Conservation (phyloP, 2,113 vertebrate genomes). For the Perca schrenkii region DNA sequence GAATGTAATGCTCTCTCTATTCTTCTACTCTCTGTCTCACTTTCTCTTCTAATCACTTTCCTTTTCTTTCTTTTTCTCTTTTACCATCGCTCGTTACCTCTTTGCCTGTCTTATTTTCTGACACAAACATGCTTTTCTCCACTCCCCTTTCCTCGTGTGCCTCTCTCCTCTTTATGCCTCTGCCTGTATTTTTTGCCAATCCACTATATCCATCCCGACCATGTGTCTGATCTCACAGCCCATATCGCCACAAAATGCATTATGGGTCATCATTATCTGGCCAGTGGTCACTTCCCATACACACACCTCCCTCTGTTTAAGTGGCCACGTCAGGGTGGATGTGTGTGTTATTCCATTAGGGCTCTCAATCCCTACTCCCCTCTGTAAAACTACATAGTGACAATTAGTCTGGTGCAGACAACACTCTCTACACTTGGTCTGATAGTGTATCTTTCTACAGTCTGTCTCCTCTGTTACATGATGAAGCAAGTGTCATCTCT, state of each 20-base stretch:
- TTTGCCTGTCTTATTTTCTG: slow-evolving; percentile 42
- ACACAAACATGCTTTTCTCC: slow-evolving; percentile 46
- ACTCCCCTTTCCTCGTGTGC: neutral
- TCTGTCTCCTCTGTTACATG: slow-evolving; percentile 17
- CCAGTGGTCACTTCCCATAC: slow-evolving; percentile 53
- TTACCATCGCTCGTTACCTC: slow-evolving; percentile 33
- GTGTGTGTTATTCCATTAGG: slow-evolving; percentile 73
- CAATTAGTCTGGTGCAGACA: slow-evolving; percentile 60
- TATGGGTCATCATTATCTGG: slow-evolving; percentile 74
- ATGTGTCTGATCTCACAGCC: slow-evolving; percentile 23
- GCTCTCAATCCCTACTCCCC: slow-evolving; percentile 47
- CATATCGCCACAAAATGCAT: slow-evolving; percentile 67
- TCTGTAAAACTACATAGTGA: slow-evolving; percentile 40
- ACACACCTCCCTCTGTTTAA: slow-evolving; percentile 34
- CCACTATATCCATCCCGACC: slow-evolving; percentile 2
- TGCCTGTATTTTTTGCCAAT: slow-evolving; percentile 23
- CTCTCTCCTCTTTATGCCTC: slow-evolving; percentile 52
- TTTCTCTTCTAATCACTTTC: slow-evolving; percentile 15
- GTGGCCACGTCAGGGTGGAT: slow-evolving; percentile 42
- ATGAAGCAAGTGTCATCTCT: slow-evolving; percentile 10
- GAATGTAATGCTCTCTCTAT: slow-evolving; percentile 56
- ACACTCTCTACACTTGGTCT: slow-evolving; percentile 20
- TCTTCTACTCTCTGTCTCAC: slow-evolving; percentile 18
- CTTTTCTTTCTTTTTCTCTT: slow-evolving; percentile 10
- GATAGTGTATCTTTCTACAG: slow-evolving; percentile 5